phyloP scores from a whole-genome alignment of 2,888 invertebrate genomes.

The Lasioglossum lativentre region DNA sequence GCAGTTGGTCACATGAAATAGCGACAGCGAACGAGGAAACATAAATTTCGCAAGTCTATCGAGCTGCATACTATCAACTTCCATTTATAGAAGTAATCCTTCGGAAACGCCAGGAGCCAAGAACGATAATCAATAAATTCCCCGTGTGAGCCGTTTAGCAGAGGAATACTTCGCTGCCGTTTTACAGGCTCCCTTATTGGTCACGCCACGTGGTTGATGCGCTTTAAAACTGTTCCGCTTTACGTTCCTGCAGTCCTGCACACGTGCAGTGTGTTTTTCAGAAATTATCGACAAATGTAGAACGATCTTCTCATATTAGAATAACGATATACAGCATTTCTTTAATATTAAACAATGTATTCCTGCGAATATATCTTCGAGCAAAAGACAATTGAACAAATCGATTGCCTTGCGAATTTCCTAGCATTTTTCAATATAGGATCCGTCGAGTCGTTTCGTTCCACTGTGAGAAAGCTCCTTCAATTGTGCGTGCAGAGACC shows the following conservation, averaged over 20 bases:
- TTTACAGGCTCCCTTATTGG: constrained; percentile 30
- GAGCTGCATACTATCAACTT: constrained; percentile 17
- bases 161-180: constrained; percentile 34
- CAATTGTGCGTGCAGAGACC: too few species aligned
- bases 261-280: background rate
- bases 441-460: too few species aligned
- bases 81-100: constrained; percentile 34
- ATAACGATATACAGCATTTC: background rate
- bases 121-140: constrained; percentile 55
- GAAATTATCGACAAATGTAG: background rate
- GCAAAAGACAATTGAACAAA: too few species aligned
- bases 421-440: too few species aligned
- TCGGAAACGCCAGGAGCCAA: constrained; percentile 21
- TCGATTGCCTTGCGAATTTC: too few species aligned
- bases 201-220: constrained; percentile 30
- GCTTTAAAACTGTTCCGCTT: constrained; percentile 14
- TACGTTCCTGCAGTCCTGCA: background rate
- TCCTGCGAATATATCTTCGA: too few species aligned
- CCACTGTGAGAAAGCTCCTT: too few species aligned
- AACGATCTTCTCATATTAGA: too few species aligned
- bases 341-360: background rate
- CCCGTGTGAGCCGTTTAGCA: constrained; percentile 24
- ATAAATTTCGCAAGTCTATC: constrained; percentile 22
- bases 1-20: background rate
- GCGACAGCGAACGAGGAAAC: background rate